phyloP scores from a whole-genome alignment of 2,797 vertebrate species.

The Siniperca scherzeri region DNA sequence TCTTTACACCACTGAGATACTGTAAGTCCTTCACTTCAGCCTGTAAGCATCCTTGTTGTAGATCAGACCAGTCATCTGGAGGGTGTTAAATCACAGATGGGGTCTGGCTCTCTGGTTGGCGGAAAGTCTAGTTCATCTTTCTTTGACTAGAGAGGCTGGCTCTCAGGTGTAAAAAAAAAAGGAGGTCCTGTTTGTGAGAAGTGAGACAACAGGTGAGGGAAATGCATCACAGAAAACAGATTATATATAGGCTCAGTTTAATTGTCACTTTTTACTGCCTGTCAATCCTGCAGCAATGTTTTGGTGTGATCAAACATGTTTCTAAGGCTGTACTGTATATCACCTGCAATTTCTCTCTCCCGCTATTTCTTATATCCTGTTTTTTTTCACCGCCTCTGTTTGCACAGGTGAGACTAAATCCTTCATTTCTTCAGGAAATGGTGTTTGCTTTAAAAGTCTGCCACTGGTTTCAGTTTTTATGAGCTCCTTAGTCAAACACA shows the following conservation, averaged over 20 bases:
- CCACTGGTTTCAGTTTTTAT: constrained; percentile 43
- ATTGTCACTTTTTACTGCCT: constrained; percentile 33
- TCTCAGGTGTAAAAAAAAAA: background rate
- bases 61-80: constrained; percentile 17
- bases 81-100: constrained; percentile 30
- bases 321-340: constrained; percentile 27
- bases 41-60: constrained; percentile 9
- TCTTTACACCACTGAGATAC: background rate
- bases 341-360: constrained; percentile 26
- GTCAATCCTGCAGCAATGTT: constrained; percentile 22
- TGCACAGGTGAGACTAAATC: constrained; percentile 58
- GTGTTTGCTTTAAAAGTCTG: constrained; percentile 39
- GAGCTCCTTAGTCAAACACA: constrained; percentile 67
- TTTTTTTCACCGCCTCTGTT: constrained; percentile 34
- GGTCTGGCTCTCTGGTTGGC: background rate
- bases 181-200: constrained; percentile 9
- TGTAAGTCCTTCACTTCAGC: background rate
- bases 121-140: constrained; percentile 8
- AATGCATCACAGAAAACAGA: constrained; percentile 30
- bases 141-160: constrained; percentile 1
- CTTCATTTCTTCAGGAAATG: constrained; percentile 54
- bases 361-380: constrained; percentile 4
- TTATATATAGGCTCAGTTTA: constrained; percentile 25
- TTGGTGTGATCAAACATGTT: constrained; percentile 41
- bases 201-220: constrained; percentile 34